phyloP scores from a whole-genome alignment of 2,113 vertebrate genomes.

The Barnardius zonarius region DNA sequence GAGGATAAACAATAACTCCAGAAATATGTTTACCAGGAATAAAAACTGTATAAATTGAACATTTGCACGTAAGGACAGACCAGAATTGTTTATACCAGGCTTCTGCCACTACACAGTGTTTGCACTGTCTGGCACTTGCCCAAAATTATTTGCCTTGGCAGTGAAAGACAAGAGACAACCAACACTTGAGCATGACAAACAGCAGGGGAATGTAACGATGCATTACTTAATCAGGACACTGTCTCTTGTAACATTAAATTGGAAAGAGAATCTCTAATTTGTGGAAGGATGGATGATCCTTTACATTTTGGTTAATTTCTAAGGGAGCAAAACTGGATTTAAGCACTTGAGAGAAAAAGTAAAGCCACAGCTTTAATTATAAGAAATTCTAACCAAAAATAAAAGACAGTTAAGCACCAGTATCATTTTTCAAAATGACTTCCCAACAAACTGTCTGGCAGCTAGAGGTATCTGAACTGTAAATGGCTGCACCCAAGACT shows the following conservation, averaged over 20 bases:
- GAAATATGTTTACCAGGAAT: not conserved
- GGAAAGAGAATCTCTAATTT: not conserved
- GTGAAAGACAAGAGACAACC: not conserved
- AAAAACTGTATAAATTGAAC: not conserved
- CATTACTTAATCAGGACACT: not conserved
- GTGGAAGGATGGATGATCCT: not conserved
- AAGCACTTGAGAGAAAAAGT: not conserved
- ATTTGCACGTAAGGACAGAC: not conserved
- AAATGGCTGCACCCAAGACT: not conserved
- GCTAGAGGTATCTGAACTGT: not conserved
- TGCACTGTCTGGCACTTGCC: not conserved
- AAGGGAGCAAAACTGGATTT: not conserved
- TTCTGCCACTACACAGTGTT: not conserved
- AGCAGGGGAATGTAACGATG: rapidly evolving
- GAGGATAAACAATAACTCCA: not conserved
- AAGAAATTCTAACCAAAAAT: not conserved
- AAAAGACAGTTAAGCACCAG: not conserved
- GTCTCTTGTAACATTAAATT: not conserved
- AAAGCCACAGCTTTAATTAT: not conserved
- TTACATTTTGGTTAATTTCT: not conserved
- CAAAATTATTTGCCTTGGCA: not conserved
- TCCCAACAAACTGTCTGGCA: not conserved
- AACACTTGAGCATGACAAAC: not conserved
- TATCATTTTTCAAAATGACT: not conserved
- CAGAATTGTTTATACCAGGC: not conserved